phyloP scores from a whole-genome alignment of 2,113 vertebrate species.

The Odontophorus gujanensis region DNA sequence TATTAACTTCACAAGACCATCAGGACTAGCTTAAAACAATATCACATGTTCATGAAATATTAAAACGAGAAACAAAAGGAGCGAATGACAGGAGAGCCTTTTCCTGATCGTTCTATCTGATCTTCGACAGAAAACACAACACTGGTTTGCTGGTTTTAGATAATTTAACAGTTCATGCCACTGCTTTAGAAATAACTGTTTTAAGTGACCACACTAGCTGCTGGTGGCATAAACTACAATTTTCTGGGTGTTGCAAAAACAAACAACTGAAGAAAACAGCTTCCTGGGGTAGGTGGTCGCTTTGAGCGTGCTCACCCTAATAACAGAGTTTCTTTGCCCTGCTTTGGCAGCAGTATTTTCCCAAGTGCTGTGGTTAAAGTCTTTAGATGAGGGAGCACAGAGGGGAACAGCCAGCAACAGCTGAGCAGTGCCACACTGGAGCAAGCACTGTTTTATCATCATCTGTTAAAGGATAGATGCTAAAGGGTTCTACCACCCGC shows the following conservation, averaged over 20 bases:
- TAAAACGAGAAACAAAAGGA: constrained; percentile 77
- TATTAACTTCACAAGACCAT: constrained; percentile 82
- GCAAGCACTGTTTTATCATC: background rate
- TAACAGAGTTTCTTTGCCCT: background rate
- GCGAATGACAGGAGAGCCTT: constrained; percentile 13
- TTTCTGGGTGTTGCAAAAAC: background rate
- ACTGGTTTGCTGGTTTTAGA: constrained; percentile 3
- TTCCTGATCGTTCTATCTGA: background rate
- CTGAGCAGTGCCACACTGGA: background rate
- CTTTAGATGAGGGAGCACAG: background rate
- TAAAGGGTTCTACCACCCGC: background rate
- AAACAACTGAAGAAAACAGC: background rate
- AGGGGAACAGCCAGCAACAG: background rate
- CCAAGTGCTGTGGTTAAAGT: background rate
- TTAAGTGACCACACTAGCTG: background rate
- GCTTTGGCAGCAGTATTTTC: background rate
- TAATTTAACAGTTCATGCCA: background rate
- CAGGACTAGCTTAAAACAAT: constrained; percentile 67
- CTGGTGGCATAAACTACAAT: background rate
- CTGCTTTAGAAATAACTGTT: constrained; percentile 4
- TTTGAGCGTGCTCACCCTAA: background rate
- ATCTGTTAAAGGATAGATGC: constrained; percentile 10
- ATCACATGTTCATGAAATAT: constrained; percentile 81
- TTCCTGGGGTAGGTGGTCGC: background rate
- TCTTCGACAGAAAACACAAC: background rate